A percentile compares a stretch with the other conserved stretches of the same genome.
These are phyloP conservation scores for Apamea epomidion DNA, from an alignment of 2,888 invertebrate species.

Conservation along the genomic window DNA sequence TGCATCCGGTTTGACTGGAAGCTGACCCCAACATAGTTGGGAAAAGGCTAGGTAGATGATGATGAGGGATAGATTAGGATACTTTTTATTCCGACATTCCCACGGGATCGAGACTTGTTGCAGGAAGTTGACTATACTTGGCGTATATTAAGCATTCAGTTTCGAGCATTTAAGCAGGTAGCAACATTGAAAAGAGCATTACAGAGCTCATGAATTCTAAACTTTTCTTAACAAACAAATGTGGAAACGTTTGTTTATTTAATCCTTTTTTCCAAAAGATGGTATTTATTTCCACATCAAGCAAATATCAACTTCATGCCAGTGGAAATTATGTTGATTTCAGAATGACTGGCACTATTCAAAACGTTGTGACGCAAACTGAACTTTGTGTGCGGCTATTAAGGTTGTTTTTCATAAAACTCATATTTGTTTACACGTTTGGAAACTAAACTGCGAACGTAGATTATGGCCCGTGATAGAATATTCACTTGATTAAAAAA, in stretches of 20 bases:
- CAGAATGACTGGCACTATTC: background rate
- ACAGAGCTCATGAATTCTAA: background rate
- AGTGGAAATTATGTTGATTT: background rate
- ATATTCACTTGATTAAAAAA: no score
- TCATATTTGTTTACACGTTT: no score
- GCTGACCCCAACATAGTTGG: no score
- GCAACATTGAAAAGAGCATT: background rate
- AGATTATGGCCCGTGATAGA: no score
- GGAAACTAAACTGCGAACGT: no score
- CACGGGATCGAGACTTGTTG: background rate
- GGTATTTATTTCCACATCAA: background rate
- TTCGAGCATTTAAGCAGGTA: background rate
- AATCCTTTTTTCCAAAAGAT: background rate
- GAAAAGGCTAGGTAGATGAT: no score
- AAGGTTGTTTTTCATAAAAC: no score
- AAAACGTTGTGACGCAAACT: background rate
- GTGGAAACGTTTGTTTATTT: no score
- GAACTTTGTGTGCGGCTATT: background rate
- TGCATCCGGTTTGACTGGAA: no score
- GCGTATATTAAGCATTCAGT: background rate
- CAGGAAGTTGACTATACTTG: background rate
- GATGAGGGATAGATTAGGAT: no score
- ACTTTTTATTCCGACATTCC: background rate
- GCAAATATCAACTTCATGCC: background rate
- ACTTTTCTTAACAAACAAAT: no score